These are phyloP conservation scores for Halcyon leucocephala DNA, from an alignment of 2,797 vertebrate genomes.

Conservation along the genomic window DNA sequence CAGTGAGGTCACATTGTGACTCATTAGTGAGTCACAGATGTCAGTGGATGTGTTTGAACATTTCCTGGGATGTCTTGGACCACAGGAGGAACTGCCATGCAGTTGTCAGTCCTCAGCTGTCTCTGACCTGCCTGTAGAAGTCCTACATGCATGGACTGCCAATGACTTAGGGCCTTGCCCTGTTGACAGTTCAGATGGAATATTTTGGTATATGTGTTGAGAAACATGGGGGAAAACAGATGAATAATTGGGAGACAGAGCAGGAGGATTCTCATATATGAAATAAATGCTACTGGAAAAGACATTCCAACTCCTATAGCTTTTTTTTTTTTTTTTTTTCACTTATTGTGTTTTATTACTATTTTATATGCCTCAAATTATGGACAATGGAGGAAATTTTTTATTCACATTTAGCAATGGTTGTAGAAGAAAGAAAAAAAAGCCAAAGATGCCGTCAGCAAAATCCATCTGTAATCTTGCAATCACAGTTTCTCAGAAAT, in stretches of 20 bases:
- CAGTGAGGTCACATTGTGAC: neutral
- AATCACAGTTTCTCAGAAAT: slow-evolving; percentile 34
- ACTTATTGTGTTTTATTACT: neutral
- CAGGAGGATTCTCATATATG: neutral
- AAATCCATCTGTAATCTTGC: slow-evolving; percentile 45
- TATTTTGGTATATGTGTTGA: neutral
- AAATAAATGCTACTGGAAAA: neutral
- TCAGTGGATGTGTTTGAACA: neutral
- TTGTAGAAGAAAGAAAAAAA: neutral
- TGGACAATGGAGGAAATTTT: neutral
- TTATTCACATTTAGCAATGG: slow-evolving; percentile 39
- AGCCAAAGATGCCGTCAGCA: slow-evolving; percentile 11
- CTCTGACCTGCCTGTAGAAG: neutral
- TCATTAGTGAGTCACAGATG: neutral
- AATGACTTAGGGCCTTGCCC: neutral
- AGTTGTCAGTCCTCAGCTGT: neutral
- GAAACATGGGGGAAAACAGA: neutral
- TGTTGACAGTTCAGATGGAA: neutral
- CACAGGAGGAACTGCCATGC: neutral
- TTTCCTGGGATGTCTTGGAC: neutral
- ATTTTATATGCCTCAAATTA: slow-evolving; percentile 9
- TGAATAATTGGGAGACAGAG: neutral
- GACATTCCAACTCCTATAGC: neutral
- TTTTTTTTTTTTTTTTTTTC: neutral
- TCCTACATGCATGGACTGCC: neutral